Conservation (phyloP, 2,888 invertebrate genomes). For the Nomada hirtipes region DNA sequence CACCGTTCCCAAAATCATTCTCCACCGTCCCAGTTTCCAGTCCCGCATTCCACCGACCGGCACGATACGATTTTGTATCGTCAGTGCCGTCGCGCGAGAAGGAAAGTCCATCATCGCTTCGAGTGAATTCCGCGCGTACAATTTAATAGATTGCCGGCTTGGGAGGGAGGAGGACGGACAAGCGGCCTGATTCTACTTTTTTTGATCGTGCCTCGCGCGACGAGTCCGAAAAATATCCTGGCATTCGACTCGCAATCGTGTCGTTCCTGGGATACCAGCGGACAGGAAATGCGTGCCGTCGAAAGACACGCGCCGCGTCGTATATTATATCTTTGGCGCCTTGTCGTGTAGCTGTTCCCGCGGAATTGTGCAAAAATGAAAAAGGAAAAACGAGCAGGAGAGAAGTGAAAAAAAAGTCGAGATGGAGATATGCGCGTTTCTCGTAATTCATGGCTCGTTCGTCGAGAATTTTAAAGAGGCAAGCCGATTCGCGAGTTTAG, state of each 20-base stretch:
- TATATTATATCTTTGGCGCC: constrained; percentile 49
- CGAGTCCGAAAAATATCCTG: constrained; percentile 45
- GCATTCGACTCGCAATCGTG: constrained; percentile 10
- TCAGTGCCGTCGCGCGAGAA: background rate
- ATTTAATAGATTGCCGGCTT: constrained; percentile 34
- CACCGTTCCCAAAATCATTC: background rate
- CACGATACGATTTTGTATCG: constrained; percentile 4
- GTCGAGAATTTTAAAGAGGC: constrained; percentile 55
- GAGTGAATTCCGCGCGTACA: constrained; percentile 21
- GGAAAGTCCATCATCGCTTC: constrained; percentile 30
- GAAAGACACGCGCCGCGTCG: constrained; percentile 33
- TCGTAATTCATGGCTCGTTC: constrained; percentile 44
- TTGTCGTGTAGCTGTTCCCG: constrained; percentile 18
- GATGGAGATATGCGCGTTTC: constrained; percentile 9
- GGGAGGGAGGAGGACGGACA: constrained; percentile 40
- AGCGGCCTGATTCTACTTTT: constrained; percentile 46
- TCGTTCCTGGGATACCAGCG: background rate
- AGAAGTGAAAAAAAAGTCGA: background rate
- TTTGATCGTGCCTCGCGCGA: constrained; percentile 15
- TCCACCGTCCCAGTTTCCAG: constrained; percentile 9
- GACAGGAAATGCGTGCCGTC: constrained; percentile 23
- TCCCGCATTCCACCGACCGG: background rate
- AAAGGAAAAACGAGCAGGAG: background rate
- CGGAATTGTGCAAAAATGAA: constrained; percentile 12
- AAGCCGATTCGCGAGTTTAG: constrained; percentile 12